These are phyloP conservation scores for Drosophila pallidifrons DNA, from an alignment of 1,140 invertebrate genomes.

Conservation along the genomic window DNA sequence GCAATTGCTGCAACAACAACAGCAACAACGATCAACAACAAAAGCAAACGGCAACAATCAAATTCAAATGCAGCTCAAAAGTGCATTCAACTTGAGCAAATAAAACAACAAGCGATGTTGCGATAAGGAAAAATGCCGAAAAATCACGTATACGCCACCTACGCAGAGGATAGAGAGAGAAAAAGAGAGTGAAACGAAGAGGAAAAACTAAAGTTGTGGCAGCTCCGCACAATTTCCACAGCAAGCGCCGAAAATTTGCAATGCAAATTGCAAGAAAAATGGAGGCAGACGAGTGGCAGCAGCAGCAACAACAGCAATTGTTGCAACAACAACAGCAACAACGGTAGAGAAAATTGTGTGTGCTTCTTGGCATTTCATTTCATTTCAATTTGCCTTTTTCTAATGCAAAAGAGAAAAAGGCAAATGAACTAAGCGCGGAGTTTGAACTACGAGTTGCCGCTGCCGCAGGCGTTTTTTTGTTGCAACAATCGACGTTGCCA, in stretches of 20 bases:
- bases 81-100: slow-evolving; percentile 65
- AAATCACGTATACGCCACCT: slow-evolving; percentile 79
- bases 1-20: slow-evolving; percentile 7
- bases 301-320: slow-evolving; percentile 24
- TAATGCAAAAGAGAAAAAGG: slow-evolving; percentile 69
- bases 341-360: slow-evolving; percentile 44
- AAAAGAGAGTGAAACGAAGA: slow-evolving; percentile 29
- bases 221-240: slow-evolving; percentile 64
- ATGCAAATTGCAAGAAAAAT: slow-evolving; percentile 63
- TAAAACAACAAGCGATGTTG: slow-evolving; percentile 51
- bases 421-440: slow-evolving; percentile 82
- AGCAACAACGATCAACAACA: not conserved
- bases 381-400: slow-evolving; percentile 77
- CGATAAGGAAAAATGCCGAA: slow-evolving; percentile 76
- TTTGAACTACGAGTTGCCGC: slow-evolving; percentile 63
- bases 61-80: slow-evolving; percentile 54
- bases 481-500: slow-evolving; percentile 76
- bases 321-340: slow-evolving; percentile 33
- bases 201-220: slow-evolving; percentile 49
- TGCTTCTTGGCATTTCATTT: slow-evolving; percentile 77
- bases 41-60: slow-evolving; percentile 27
- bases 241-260: slow-evolving; percentile 74
- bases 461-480: slow-evolving; percentile 36
- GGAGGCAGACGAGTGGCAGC: slow-evolving; percentile 56
- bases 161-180: slow-evolving; percentile 33